Evolutionary conservation across 2,888 invertebrate species (phyloP).

Genomic region (Pyrrhia umbra): DNA sequence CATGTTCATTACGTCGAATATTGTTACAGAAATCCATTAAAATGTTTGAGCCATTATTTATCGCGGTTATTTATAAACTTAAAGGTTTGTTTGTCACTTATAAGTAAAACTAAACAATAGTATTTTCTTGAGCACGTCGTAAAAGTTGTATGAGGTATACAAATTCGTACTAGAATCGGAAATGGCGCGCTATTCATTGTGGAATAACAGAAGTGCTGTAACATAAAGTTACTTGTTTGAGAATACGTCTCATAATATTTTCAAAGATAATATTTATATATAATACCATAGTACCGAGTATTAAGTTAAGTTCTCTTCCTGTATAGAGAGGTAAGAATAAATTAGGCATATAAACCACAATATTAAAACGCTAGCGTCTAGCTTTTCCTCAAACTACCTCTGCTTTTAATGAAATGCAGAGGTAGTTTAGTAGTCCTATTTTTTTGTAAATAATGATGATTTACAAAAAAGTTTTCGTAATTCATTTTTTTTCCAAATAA

Average conservation of each 20-base stretch:
- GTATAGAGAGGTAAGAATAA: background rate
- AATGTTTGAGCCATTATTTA: background rate
- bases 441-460: too few relatives aligned
- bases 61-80: background rate
- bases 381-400: too few relatives aligned
- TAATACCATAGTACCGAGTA: background rate
- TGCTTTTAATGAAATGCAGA: too few relatives aligned
- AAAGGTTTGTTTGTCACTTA: background rate
- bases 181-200: slow-evolving; percentile 45
- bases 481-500: too few relatives aligned
- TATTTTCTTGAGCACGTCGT: slow-evolving; percentile 35
- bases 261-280: slow-evolving; percentile 7
- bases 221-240: slow-evolving; percentile 30
- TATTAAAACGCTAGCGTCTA: too few relatives aligned
- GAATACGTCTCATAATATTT: slow-evolving; percentile 19
- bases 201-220: slow-evolving; percentile 39
- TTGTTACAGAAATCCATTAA: slow-evolving; percentile 1
- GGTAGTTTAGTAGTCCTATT: too few relatives aligned
- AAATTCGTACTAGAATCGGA: slow-evolving; percentile 40
- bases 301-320: background rate
- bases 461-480: too few relatives aligned
- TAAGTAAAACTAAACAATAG: slow-evolving; percentile 36
- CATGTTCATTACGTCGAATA: background rate
- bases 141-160: slow-evolving; percentile 42
- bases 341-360: too few relatives aligned